Conservation (phyloP, 2,113 vertebrate species). For the Nothobranchius furzeri region DNA sequence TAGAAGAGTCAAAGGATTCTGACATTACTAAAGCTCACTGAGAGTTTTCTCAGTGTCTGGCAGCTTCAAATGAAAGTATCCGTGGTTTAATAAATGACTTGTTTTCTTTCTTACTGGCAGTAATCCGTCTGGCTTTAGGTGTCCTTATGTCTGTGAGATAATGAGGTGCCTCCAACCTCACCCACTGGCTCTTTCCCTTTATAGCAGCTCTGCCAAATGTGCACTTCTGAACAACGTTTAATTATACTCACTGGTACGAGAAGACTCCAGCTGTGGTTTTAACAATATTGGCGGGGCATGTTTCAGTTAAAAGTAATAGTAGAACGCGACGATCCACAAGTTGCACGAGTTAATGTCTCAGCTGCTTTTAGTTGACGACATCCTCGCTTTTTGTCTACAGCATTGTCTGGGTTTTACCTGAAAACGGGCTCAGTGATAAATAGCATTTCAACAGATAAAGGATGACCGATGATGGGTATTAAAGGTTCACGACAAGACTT, state of each 20-base stretch:
- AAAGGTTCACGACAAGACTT: conserved; percentile 45
- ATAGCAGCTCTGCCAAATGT: conserved; percentile 61
- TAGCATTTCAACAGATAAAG: conserved; percentile 50
- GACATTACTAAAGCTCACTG: conserved; percentile 23
- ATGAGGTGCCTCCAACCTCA: conserved; percentile 66
- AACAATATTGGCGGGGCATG: conserved; percentile 20
- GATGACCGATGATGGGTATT: conserved; percentile 67
- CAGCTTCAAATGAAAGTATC: conserved; percentile 49
- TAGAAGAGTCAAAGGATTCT: conserved; percentile 31
- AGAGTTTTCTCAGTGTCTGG: conserved; percentile 39
- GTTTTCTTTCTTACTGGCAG: conserved; percentile 43
- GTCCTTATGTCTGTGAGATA: conserved; percentile 50
- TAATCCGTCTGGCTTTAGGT: conserved; percentile 65
- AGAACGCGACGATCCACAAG: conserved; percentile 12
- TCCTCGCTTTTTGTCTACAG: not conserved
- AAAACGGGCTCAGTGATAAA: conserved; percentile 44
- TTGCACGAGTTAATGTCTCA: not conserved
- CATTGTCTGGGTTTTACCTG: conserved; percentile 21
- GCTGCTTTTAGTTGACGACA: not conserved
- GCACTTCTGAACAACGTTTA: conserved; percentile 66
- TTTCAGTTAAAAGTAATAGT: conserved; percentile 43
- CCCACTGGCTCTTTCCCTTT: conserved; percentile 47
- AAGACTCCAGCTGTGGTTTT: conserved; percentile 39
- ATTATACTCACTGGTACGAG: conserved; percentile 60
- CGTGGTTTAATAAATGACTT: conserved; percentile 59